Conservation (phyloP, 2,113 vertebrate genomes). For the Lucifuga dentata region DNA sequence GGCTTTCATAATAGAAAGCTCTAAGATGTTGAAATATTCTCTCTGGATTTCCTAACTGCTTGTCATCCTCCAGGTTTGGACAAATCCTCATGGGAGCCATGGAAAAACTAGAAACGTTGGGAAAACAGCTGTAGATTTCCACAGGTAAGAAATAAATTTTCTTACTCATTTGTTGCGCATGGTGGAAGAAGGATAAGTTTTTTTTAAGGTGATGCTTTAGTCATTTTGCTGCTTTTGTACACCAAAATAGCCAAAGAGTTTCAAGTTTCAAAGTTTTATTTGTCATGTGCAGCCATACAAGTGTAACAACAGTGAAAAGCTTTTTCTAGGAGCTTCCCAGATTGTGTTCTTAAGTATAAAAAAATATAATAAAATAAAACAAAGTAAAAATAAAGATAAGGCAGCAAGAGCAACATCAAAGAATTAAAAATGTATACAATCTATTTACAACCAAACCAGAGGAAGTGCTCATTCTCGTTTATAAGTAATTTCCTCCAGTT, state of each 20-base stretch:
- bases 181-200: too few species aligned
- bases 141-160: conserved; percentile 37
- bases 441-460: too few species aligned
- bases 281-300: too few species aligned
- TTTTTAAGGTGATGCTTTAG: too few species aligned
- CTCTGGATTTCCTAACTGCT: conserved; percentile 12
- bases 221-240: neutral
- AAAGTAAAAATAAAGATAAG: too few species aligned
- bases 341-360: too few species aligned
- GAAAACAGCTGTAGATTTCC: conserved; percentile 26
- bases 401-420: too few species aligned
- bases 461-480: neutral
- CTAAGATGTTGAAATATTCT: neutral
- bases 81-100: conserved; percentile 31
- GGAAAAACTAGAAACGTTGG: conserved; percentile 30
- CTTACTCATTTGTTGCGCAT: too few species aligned
- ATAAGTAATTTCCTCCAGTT: conserved; percentile 35
- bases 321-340: too few species aligned
- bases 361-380: too few species aligned
- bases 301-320: too few species aligned
- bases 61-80: conserved; percentile 44
- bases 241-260: neutral
- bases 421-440: too few species aligned
- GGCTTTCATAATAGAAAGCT: conserved; percentile 11
- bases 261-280: neutral